These are phyloP conservation scores for Eugnorisma glareosa DNA, from an alignment of 2,888 invertebrate species.

Conservation along the genomic window DNA sequence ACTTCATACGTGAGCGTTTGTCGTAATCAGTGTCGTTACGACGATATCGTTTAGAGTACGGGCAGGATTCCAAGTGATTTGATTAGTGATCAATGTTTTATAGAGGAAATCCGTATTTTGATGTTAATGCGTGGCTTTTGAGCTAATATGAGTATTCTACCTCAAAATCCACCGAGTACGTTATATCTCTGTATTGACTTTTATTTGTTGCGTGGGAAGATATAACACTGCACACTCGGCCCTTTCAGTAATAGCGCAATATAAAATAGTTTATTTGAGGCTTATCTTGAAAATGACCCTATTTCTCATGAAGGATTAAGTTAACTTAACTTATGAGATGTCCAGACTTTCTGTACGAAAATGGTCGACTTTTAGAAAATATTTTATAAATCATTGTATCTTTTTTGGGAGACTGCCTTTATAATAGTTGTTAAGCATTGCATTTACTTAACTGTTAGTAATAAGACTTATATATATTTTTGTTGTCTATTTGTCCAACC, in stretches of 20 bases:
- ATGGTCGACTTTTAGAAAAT: not conserved
- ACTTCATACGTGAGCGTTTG: slow-evolving; percentile 10
- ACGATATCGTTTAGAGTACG: slow-evolving; percentile 10
- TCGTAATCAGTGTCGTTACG: slow-evolving; percentile 2
- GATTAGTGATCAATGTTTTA: slow-evolving; percentile 8
- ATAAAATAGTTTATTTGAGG: slow-evolving; percentile 24
- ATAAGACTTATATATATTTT: no score
- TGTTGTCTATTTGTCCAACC: no score
- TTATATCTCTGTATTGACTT: not conserved
- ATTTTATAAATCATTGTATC: not conserved
- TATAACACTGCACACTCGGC: not conserved
- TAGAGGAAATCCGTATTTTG: not conserved
- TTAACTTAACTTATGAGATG: not conserved
- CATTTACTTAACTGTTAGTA: not conserved
- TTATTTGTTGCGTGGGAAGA: slow-evolving; percentile 12
- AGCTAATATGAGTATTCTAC: not conserved
- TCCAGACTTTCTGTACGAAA: not conserved
- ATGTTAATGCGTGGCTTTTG: not conserved
- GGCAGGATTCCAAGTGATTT: slow-evolving; percentile 40
- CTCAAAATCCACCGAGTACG: not conserved
- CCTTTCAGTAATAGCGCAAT: slow-evolving; percentile 15
- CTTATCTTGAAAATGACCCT: slow-evolving; percentile 6
- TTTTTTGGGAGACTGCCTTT: not conserved
- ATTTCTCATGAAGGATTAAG: slow-evolving; percentile 15
- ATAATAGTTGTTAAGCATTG: not conserved